Evolutionary conservation across 2,113 vertebrate genomes (phyloP).

Genomic region (Macquaria australasica): DNA sequence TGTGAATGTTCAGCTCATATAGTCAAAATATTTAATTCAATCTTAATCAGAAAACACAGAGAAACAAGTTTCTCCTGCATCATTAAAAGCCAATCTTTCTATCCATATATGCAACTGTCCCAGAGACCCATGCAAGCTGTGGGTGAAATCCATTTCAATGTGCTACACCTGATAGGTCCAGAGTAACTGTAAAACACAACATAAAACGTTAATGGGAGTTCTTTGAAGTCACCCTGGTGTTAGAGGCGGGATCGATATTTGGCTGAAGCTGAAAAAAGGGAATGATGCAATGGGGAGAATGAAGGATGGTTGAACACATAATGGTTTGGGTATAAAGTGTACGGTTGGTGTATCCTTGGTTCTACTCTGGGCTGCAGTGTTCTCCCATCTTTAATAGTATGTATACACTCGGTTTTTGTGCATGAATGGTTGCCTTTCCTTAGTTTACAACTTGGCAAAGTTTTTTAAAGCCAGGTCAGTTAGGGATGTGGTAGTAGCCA

Average conservation of each 20-base stretch:
- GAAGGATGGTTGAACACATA: not conserved
- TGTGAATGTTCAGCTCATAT: not conserved
- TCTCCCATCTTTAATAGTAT: not conserved
- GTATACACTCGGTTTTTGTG: not conserved
- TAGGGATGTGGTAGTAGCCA: too few relatives aligned
- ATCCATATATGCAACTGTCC: not conserved
- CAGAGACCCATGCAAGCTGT: not conserved
- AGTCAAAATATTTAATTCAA: not conserved
- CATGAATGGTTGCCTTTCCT: not conserved
- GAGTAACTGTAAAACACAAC: not conserved
- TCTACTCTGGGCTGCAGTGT: not conserved
- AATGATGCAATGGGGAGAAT: not conserved
- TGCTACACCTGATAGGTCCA: not conserved
- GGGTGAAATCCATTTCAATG: not conserved
- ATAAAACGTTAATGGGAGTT: not conserved
- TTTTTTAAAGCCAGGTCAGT: too few relatives aligned
- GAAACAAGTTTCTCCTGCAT: not conserved
- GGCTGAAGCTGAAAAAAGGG: not conserved
- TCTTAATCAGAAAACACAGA: not conserved
- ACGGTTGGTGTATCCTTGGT: not conserved
- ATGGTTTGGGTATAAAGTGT: not conserved
- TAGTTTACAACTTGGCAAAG: not conserved
- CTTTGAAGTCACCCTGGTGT: not conserved
- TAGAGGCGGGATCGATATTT: not conserved
- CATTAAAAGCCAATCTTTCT: fast-evolving